Evolutionary conservation across 1,140 invertebrate species (phyloP).

Genomic region (Hylaeus volcanicus): DNA sequence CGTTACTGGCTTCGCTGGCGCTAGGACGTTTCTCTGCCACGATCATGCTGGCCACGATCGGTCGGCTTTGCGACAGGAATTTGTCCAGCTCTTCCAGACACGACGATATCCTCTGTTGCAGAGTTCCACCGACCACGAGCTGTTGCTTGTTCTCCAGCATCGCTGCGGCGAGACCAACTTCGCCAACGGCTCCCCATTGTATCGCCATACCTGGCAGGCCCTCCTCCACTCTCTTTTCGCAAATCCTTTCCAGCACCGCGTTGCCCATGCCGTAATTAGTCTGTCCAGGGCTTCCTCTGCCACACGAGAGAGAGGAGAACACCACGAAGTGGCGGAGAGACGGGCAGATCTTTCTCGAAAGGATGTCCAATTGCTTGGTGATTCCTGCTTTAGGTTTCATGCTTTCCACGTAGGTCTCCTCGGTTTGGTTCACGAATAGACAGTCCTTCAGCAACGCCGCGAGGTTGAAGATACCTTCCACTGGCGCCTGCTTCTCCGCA

Average conservation of each 20-base stretch:
- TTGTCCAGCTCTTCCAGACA: slow-evolving; percentile 81
- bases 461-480: slow-evolving; percentile 90
- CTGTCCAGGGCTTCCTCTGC: slow-evolving; percentile 89
- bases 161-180: slow-evolving; percentile 83
- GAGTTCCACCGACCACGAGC: slow-evolving; percentile 82
- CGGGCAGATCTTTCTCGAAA: slow-evolving; percentile 80
- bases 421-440: slow-evolving; percentile 81
- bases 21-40: slow-evolving; percentile 82
- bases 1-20: slow-evolving; percentile 65
- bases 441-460: slow-evolving; percentile 84
- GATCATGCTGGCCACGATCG: slow-evolving; percentile 85
- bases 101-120: slow-evolving; percentile 85
- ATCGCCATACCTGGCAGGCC: slow-evolving; percentile 82
- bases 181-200: slow-evolving; percentile 83
- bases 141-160: slow-evolving; percentile 85
- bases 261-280: slow-evolving; percentile 88
- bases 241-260: slow-evolving; percentile 83
- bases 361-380: slow-evolving; percentile 79
- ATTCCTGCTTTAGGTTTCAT: slow-evolving; percentile 80
- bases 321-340: slow-evolving; percentile 82
- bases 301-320: slow-evolving; percentile 89
- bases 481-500: slow-evolving; percentile 82
- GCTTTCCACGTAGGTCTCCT: slow-evolving; percentile 77
- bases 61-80: slow-evolving; percentile 82
- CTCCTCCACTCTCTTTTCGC: slow-evolving; percentile 78